phyloP scores from a whole-genome alignment of 2,113 vertebrate genomes.

The Protobothrops flavoviridis region DNA sequence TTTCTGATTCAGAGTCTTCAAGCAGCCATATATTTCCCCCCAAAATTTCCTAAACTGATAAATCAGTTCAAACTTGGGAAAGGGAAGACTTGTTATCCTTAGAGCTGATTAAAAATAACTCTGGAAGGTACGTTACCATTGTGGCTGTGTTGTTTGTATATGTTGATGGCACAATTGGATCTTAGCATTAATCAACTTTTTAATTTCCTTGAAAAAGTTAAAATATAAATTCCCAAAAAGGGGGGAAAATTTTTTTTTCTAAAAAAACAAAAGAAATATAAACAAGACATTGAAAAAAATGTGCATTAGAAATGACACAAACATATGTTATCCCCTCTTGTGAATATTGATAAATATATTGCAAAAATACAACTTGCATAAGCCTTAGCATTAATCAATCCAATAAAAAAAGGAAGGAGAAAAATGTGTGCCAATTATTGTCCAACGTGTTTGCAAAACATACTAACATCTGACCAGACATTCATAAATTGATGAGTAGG shows the following conservation, averaged over 20 bases:
- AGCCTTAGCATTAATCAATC: not conserved
- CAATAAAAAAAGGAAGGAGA: not conserved
- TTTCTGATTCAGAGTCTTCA: not conserved
- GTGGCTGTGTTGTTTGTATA: not conserved
- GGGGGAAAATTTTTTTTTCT: not conserved
- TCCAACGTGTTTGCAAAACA: not conserved
- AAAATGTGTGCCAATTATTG: not conserved
- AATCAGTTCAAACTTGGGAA: not conserved
- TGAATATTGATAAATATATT: not conserved
- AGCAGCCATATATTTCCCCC: not conserved
- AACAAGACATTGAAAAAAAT: not conserved
- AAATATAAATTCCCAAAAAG: not conserved
- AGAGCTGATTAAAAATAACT: not conserved
- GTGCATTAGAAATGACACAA: not conserved
- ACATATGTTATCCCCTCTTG: not conserved
- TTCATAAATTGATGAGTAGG: not conserved
- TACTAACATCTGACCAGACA: not conserved
- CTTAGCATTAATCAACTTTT: not conserved
- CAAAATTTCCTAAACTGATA: not conserved
- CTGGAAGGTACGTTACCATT: not conserved
- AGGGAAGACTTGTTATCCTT: not conserved
- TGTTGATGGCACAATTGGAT: not conserved
- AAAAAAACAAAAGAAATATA: not conserved
- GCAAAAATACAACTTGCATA: not conserved
- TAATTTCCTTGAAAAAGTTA: not conserved